These are phyloP conservation scores for Bicyclus anynana DNA, from an alignment of 1,140 invertebrate genomes.

Conservation along the genomic window DNA sequence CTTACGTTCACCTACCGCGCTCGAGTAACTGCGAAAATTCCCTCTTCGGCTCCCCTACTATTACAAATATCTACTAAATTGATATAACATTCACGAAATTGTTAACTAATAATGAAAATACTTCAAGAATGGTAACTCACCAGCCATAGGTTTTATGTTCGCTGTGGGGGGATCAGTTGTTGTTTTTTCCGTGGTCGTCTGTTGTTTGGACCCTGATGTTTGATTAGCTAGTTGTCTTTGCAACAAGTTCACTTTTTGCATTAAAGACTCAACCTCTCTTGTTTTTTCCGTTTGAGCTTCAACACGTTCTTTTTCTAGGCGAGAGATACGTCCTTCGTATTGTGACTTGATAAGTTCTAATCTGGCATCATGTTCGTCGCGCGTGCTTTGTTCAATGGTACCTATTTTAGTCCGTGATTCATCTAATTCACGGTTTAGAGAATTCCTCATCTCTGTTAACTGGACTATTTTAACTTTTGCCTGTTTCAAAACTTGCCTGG, in stretches of 20 bases:
- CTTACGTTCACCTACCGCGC: no score
- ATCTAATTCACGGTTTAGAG: slow-evolving; percentile 78
- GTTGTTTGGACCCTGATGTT: slow-evolving; percentile 82
- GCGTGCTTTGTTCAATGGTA: slow-evolving; percentile 66
- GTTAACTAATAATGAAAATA: no score
- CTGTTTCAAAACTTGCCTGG: slow-evolving; percentile 84
- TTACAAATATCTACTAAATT: no score
- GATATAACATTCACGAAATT: no score
- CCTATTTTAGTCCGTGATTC: slow-evolving; percentile 80
- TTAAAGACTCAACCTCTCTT: slow-evolving; percentile 85
- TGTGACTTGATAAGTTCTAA: slow-evolving; percentile 83
- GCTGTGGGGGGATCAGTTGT: slow-evolving; percentile 90
- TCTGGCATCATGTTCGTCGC: slow-evolving; percentile 79
- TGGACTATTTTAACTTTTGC: slow-evolving; percentile 84
- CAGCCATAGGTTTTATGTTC: slow-evolving; percentile 96
- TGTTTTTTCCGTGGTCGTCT: slow-evolving; percentile 81
- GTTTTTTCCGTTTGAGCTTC: slow-evolving; percentile 82
- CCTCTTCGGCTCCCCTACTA: no score
- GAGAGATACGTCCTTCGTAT: slow-evolving; percentile 83
- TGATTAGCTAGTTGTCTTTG: slow-evolving; percentile 87
- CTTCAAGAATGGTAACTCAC: slow-evolving; percentile 58
- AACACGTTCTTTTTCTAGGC: slow-evolving; percentile 86
- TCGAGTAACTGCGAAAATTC: no score
- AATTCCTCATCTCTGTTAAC: slow-evolving; percentile 82
- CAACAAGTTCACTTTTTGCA: slow-evolving; percentile 84